Base-by-base conservation (phyloP, 2,888 invertebrate species). In the Stenoptilia bipunctidactyla region DNA sequence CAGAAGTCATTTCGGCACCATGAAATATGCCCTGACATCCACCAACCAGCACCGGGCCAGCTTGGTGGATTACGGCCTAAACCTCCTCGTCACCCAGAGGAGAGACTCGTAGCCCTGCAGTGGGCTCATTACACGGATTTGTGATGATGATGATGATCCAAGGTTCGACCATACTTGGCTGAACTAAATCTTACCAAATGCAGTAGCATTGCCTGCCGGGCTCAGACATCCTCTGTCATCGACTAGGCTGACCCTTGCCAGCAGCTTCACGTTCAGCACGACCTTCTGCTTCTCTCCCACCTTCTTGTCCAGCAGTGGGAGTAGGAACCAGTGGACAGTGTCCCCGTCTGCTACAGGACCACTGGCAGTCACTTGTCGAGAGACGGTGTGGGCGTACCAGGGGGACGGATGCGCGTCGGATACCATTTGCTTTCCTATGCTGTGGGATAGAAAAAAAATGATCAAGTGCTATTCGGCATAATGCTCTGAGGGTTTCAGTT, bases 181-280 rank as follows among this genome's bases (percentile, higher is more conserved):
- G n/a, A n/a, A n/a, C n/a, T n/a, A n/a, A n/a, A n/a, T n/a, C n/a
- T 64, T 36, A 80, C 82, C 76, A 55, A 69, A 76, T 36, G 74
- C 76, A 1, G 72, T 76, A 37, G 66, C 62, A 39, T 74, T 79
- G 3, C 80, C 82, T 2, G 67, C 62, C 1, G 70, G 72, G 1
- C 82, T 80, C 2, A 66, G 2, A 41, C 82, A 83, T 0, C 66
- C 70, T 27, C 82, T 55, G 1, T 72, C 74, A 48, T 83, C 82
- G 0, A 74, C 49, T 27, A 82, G 47, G 37, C 51, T 72, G 1
- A 83, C 80, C 46, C 71, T 53, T 1, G 77, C 82, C 13, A 77
- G 38, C 15, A 80, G 39, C 37, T 68, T 74, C 0, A 71, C 69
- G 34, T 70, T 70, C 0, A 68, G 52, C 2, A 60, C 44, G 1